These are phyloP conservation scores for Arge pagana DNA, from an alignment of 2,888 invertebrate genomes.

Conservation along the genomic window DNA sequence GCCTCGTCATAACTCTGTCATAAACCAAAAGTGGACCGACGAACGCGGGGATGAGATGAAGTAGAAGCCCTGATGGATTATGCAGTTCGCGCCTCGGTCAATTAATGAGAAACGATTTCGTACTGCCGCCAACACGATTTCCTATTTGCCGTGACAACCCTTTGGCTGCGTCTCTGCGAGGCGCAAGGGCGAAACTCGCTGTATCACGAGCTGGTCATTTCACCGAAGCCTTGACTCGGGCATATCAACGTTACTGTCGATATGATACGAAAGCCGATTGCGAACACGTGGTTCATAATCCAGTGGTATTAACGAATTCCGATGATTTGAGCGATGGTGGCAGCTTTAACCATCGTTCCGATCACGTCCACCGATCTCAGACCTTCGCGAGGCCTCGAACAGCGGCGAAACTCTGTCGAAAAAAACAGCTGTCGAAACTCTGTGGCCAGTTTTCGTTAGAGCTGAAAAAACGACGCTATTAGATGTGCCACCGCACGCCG, in stretches of 20 bases:
- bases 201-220: constrained; percentile 15
- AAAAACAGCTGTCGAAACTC: no score
- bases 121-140: no score
- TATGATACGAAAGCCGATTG: neutral
- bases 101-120: constrained; percentile 8
- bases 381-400: no score
- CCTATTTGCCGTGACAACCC: no score
- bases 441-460: constrained; percentile 39
- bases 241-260: neutral
- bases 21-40: no score
- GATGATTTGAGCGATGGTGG: no score
- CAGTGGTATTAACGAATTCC: constrained; percentile 6
- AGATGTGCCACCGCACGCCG: constrained; percentile 52
- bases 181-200: constrained; percentile 6
- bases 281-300: neutral
- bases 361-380: no score
- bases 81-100: constrained; percentile 14
- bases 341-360: no score
- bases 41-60: no score
- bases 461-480: constrained; percentile 45
- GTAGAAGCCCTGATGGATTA: constrained; percentile 20
- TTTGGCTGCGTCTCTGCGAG: no score
- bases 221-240: neutral
- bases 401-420: no score
- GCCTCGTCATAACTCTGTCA: no score